Conservation (phyloP, 2,113 vertebrate species). For the Bubalus kerabau region DNA sequence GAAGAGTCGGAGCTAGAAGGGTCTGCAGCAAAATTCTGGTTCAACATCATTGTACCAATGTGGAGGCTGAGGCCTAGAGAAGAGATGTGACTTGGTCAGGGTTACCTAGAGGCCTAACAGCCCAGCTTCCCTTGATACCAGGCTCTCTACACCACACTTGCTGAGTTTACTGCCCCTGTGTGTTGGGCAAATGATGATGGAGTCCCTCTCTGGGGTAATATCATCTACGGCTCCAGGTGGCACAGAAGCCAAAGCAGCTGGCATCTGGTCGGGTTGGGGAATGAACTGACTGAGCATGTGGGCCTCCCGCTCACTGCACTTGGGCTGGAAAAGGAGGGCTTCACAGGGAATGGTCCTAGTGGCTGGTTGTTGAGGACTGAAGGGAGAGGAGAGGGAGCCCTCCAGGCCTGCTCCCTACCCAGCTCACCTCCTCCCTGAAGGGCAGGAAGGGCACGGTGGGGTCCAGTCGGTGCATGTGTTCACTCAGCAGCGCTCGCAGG, state of each 20-base stretch:
- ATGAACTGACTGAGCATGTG: neutral
- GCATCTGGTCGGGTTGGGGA: neutral
- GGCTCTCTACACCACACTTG: neutral
- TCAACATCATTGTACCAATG: neutral
- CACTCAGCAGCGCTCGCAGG: constrained; percentile 85
- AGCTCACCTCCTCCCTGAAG: constrained; percentile 81
- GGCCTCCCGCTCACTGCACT: neutral
- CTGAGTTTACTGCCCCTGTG: neutral
- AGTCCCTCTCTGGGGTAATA: neutral
- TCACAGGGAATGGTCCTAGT: neutral
- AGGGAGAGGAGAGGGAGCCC: neutral
- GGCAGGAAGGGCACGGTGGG: constrained; percentile 84
- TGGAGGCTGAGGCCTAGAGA: neutral
- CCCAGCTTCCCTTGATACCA: neutral
- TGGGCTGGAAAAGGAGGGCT: neutral
- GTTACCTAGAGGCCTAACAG: neutral
- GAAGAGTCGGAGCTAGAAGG: neutral
- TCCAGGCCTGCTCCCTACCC: neutral
- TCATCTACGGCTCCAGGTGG: neutral
- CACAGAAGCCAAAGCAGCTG: neutral
- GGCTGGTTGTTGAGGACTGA: neutral
- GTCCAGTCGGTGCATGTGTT: constrained; percentile 86
- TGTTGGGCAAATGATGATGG: neutral
- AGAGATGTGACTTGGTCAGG: neutral
- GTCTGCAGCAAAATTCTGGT: neutral